Conservation (phyloP, 2,888 invertebrate genomes). For the Heliconius erato region DNA sequence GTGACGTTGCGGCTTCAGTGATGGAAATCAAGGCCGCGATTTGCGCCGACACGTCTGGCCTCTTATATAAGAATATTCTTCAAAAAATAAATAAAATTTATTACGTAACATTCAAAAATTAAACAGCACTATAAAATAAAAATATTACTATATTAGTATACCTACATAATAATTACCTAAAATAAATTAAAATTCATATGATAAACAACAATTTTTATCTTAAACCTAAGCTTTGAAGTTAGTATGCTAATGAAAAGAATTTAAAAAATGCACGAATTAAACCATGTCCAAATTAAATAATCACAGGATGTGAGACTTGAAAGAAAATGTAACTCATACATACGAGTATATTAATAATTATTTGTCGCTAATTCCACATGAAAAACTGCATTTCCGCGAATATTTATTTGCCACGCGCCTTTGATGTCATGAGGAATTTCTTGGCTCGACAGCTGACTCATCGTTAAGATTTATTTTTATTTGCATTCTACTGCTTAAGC, state of each 20-base stretch:
- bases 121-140: no score
- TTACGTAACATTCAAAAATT: no score
- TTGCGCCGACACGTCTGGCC: no score
- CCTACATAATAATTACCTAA: not conserved
- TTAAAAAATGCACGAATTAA: not conserved
- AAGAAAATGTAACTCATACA: constrained; percentile 37
- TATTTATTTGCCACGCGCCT: constrained; percentile 59
- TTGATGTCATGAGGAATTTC: constrained; percentile 77
- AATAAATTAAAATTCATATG: not conserved
- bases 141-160: no score
- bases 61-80: no score
- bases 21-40: no score
- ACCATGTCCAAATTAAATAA: not conserved
- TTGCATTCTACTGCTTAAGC: constrained; percentile 52
- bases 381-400: constrained; percentile 68
- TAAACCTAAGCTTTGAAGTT: constrained; percentile 25
- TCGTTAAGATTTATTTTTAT: constrained; percentile 74
- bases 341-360: constrained; percentile 36
- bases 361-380: constrained; percentile 45
- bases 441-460: constrained; percentile 79
- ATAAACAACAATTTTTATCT: not conserved
- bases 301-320: constrained; percentile 39
- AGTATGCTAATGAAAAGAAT: constrained; percentile 15
- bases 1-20: no score
- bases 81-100: no score